Conservation (phyloP, 2,797 vertebrate genomes). For the Malurus splendens region DNA sequence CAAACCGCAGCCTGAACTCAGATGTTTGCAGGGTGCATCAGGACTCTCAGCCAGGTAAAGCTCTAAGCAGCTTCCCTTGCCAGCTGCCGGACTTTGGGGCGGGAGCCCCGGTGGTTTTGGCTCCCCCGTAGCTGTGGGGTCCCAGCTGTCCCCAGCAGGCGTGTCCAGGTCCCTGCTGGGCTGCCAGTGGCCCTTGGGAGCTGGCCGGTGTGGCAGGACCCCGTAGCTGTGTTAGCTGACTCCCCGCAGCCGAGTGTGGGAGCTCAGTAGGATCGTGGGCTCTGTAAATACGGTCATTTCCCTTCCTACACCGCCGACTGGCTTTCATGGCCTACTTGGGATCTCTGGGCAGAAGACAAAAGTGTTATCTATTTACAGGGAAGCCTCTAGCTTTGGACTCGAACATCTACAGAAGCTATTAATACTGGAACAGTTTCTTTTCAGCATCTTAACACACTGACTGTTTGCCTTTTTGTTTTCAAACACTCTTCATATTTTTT, state of each 20-base stretch:
- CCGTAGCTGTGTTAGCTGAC: constrained; percentile 5
- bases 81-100: constrained; percentile 34
- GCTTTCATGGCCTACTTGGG: constrained; percentile 45
- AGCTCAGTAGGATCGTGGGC: background rate
- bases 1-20: constrained; percentile 27
- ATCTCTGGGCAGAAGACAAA: constrained; percentile 39
- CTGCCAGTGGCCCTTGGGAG: background rate
- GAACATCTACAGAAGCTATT: constrained; percentile 36
- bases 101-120: constrained; percentile 30
- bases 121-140: background rate
- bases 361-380: constrained; percentile 49
- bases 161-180: background rate
- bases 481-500: constrained; percentile 12
- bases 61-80: constrained; percentile 63
- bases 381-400: constrained; percentile 62
- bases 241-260: constrained; percentile 6
- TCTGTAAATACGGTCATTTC: background rate
- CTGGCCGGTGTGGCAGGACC: constrained; percentile 19
- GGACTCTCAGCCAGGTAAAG: constrained; percentile 53
- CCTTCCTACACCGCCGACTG: constrained; percentile 23
- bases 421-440: constrained; percentile 60
- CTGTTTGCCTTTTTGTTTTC: constrained; percentile 57
- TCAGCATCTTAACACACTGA: constrained; percentile 51
- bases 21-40: constrained; percentile 8
- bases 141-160: background rate